Percentiles rank a stretch among this genome's conserved stretches.
phyloP scores from a whole-genome alignment of 2,797 vertebrate genomes.

The Ibycter americanus region DNA sequence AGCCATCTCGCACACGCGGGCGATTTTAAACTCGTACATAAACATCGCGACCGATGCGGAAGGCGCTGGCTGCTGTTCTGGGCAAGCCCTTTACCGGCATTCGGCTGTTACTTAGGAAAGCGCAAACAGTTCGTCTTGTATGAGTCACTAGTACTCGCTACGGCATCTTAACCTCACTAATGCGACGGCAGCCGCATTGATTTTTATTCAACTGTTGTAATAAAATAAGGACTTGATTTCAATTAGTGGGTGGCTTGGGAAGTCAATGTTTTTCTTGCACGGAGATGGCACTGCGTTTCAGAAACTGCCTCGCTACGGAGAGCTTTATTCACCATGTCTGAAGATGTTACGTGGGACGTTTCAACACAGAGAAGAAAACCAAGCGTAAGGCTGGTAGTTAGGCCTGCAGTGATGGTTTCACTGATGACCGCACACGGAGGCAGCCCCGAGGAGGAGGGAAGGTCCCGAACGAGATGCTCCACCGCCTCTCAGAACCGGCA shows the following conservation, averaged over 20 bases:
- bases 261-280: not conserved
- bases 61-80: not conserved
- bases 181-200: not conserved
- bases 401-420: not conserved
- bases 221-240: not conserved
- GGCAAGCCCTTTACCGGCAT: not conserved
- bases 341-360: no score
- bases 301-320: not conserved
- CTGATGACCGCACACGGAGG: no score
- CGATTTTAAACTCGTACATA: no score
- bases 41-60: no score
- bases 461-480: not conserved
- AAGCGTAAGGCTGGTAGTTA: not conserved
- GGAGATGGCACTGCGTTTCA: not conserved
- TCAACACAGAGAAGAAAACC: accelerated
- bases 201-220: not conserved
- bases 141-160: not conserved
- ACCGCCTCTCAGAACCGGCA: not conserved
- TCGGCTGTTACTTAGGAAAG: not conserved
- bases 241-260: not conserved
- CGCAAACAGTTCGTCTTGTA: not conserved
- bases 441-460: not conserved
- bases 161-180: not conserved
- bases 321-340: accelerated
- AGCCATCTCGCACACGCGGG: no score